phyloP scores from a whole-genome alignment of 2,888 invertebrate genomes.

The Melanchra persicariae region DNA sequence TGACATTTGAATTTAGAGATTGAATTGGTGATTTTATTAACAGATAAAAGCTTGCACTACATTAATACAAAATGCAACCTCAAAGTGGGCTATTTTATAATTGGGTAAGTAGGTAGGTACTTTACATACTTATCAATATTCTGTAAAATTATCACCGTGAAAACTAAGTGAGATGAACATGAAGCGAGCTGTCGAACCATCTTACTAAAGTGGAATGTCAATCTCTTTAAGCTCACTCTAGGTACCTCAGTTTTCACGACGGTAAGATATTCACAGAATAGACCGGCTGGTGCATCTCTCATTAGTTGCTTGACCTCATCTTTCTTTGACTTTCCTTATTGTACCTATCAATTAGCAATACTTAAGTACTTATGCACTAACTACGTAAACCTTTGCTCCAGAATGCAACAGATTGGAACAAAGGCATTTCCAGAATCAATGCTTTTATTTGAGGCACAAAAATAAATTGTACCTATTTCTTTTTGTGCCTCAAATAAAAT shows the following conservation, averaged over 20 bases:
- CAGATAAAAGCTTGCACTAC: not conserved
- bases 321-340: not conserved
- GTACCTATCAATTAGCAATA: too few relatives aligned
- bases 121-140: too few relatives aligned
- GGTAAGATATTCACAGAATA: too few relatives aligned
- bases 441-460: not conserved
- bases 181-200: too few relatives aligned
- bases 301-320: not conserved
- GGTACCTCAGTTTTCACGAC: too few relatives aligned
- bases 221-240: too few relatives aligned
- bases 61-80: not conserved
- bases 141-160: not conserved
- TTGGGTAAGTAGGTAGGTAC: too few relatives aligned
- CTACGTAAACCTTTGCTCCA: not conserved
- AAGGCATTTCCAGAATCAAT: not conserved
- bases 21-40: not conserved
- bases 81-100: not conserved
- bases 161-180: too few relatives aligned
- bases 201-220: too few relatives aligned
- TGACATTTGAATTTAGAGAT: not conserved
- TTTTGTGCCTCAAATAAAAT: too few relatives aligned
- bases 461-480: not conserved
- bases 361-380: too few relatives aligned
- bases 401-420: not conserved
- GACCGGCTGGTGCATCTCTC: not conserved